Conservation (phyloP, 2,888 invertebrate genomes). For the Nezara viridula region DNA sequence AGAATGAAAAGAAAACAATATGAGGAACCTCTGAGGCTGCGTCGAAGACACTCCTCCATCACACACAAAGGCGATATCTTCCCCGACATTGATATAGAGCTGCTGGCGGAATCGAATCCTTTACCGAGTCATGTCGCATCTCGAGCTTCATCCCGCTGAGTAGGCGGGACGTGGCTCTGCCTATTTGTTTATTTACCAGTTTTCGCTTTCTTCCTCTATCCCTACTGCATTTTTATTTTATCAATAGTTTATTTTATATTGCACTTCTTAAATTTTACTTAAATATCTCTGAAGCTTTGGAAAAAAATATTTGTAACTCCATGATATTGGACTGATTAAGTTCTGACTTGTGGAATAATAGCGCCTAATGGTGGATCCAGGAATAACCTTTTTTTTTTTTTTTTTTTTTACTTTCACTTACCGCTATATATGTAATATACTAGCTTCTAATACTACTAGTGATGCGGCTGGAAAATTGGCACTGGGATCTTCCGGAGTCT, state of each 20-base stretch:
- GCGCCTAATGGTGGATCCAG: too few relatives aligned
- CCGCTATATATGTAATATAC: too few relatives aligned
- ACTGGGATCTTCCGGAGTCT: too few relatives aligned
- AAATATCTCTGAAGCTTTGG: too few relatives aligned
- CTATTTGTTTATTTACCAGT: constrained; percentile 13
- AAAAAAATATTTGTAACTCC: too few relatives aligned
- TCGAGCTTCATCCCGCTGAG: neutral
- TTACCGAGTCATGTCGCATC: constrained; percentile 11
- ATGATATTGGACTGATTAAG: too few relatives aligned
- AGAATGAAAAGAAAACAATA: neutral
- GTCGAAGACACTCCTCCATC: neutral
- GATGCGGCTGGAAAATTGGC: too few relatives aligned
- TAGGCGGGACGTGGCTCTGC: neutral
- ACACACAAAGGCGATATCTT: neutral
- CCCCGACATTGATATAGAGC: neutral
- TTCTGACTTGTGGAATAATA: too few relatives aligned
- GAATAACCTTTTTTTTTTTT: too few relatives aligned
- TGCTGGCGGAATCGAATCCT: neutral
- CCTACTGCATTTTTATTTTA: neutral
- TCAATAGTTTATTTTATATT: neutral
- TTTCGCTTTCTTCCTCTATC: neutral
- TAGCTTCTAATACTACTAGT: too few relatives aligned
- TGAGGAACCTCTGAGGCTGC: neutral
- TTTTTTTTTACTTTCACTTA: too few relatives aligned
- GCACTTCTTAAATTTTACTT: too few relatives aligned